These are phyloP conservation scores for Anneissia japonica DNA, from an alignment of 35 echinoderm and acorn worm genomes.

Conservation along the genomic window DNA sequence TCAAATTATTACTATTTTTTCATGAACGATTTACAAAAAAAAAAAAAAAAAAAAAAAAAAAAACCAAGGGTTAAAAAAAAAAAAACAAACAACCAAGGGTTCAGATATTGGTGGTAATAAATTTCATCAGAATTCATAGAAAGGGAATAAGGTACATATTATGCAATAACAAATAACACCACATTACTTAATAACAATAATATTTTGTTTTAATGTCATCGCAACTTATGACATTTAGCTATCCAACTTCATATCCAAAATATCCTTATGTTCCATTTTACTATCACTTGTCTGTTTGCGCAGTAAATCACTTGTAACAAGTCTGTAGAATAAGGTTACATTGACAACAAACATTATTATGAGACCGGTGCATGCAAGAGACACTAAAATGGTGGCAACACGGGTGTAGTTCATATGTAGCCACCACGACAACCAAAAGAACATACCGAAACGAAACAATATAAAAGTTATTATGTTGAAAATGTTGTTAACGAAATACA, in stretches of 20 bases:
- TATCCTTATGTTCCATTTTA: not conserved
- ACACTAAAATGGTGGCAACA: conserved; percentile 23
- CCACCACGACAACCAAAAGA: conserved; percentile 72
- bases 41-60: too few relatives aligned
- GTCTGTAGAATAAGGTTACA: conserved; percentile 54
- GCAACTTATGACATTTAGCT: too few relatives aligned
- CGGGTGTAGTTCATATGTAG: conserved; percentile 17
- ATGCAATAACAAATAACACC: too few relatives aligned
- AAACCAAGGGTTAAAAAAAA: too few relatives aligned
- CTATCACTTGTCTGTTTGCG: not conserved
- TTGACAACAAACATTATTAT: conserved; percentile 63
- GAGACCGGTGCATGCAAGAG: conserved; percentile 30
- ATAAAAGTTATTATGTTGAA: conserved; percentile 71
- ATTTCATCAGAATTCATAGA: too few relatives aligned
- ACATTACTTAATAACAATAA: too few relatives aligned
- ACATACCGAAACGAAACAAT: conserved; percentile 56
- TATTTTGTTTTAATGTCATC: too few relatives aligned
- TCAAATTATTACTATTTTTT: too few relatives aligned
- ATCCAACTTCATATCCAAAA: not conserved
- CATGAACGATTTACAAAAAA: too few relatives aligned
- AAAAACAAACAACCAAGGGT: too few relatives aligned
- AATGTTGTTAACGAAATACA: conserved; percentile 47
- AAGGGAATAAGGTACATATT: too few relatives aligned
- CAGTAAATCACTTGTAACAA: conserved; percentile 68
- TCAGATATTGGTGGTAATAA: too few relatives aligned